Evolutionary conservation across 2,113 vertebrate species (phyloP), one percentile per base, ranked within the genome.

Genomic region (Corythoichthys intestinalis): DNA sequence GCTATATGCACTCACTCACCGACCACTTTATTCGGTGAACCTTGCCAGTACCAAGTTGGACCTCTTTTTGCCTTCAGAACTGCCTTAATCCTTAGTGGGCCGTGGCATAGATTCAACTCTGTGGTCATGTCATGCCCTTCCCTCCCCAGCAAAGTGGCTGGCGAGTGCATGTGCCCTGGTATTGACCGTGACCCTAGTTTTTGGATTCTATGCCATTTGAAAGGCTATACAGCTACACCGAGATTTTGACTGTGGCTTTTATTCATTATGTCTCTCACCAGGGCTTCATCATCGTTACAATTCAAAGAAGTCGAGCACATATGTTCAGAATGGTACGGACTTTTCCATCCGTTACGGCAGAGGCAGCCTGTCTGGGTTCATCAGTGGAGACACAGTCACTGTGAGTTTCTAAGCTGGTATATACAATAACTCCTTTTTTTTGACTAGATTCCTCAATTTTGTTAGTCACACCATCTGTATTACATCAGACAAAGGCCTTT

Each of bases 261-360:
- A 49, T 12, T 14, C 48, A 15, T 53, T 1, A 47, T 4, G 20
- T 28, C 20, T 28, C 20, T 28, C 20, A 28, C 20, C 15, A 96
- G 95, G 94, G 94, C 7, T 95, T 9, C 94, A 96, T 68, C 90
- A 74, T n/a, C 92, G 88, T 2, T 96, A 94, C 66, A 78, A 94
- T 71, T 85, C 93, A 0, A 85, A 87, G 48, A 91, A 90, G 67
- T 96, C 94, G 4, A 92, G 88, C 85, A 92, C 93, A 3, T 94
- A 93, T 4, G 83, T 72, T 1, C 15, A 87, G 64, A 94, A 95
- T 0, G 91, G 92, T 9, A 93, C 92, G 0, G 48, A 72, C 49
- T 95, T 96, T 62, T 83, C 91, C 47, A 95, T 96, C 77, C 91
- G 61, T 0, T 96, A 96, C 0, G 94, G 93, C 14, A 82, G 76